Conservation (phyloP, 92 coral and sea anemone species). For the Phymanthus crucifer region DNA sequence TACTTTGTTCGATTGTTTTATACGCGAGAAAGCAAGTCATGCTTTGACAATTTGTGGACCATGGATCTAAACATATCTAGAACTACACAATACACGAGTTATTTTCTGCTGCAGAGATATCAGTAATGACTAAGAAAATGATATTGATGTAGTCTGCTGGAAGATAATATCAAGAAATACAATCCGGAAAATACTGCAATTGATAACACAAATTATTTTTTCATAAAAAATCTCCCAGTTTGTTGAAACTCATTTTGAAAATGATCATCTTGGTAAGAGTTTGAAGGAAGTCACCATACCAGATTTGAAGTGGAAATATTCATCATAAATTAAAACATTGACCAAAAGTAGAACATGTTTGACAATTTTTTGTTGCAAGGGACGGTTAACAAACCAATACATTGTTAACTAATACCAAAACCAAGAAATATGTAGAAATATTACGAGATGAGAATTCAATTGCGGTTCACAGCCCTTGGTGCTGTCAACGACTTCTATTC, state of each 20-base stretch:
- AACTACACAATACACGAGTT: slow-evolving; percentile 10
- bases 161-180: slow-evolving; percentile 21
- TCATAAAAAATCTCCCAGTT: slow-evolving; percentile 9
- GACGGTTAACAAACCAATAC: slow-evolving; percentile 15
- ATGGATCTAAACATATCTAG: slow-evolving; percentile 16
- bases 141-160: slow-evolving; percentile 10
- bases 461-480: neutral
- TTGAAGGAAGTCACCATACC: neutral
- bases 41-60: slow-evolving; percentile 2
- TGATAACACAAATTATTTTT: slow-evolving; percentile 11
- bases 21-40: slow-evolving; percentile 6
- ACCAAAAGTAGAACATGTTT: neutral
- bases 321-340: slow-evolving; percentile 8
- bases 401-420: neutral
- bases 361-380: neutral
- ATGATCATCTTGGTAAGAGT: neutral
- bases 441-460: neutral
- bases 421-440: slow-evolving; percentile 3
- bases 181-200: slow-evolving; percentile 27
- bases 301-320: slow-evolving; percentile 6
- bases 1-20: slow-evolving; percentile 24
- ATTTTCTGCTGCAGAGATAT: slow-evolving; percentile 27
- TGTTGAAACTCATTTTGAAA: neutral
- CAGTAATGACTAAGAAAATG: slow-evolving; percentile 22
- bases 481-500: neutral